These are phyloP conservation scores for Silurus aristotelis DNA, from an alignment of 2,797 vertebrate species.

Conservation along the genomic window DNA sequence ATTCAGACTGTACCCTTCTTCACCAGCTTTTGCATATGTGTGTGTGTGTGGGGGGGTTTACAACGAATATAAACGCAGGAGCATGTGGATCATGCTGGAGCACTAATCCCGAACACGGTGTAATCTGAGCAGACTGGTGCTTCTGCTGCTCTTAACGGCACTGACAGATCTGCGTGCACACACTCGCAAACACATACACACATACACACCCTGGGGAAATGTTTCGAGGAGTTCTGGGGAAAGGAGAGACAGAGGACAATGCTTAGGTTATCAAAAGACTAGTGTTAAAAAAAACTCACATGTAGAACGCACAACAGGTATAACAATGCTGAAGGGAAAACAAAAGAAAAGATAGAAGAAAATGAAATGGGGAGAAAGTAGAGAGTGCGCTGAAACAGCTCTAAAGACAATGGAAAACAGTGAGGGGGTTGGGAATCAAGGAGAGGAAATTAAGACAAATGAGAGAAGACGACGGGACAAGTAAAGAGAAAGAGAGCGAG, in stretches of 20 bases:
- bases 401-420: constrained; percentile 29
- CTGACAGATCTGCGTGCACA: constrained; percentile 57
- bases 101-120: constrained; percentile 72
- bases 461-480: constrained; percentile 49
- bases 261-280: background rate
- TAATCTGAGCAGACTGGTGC: constrained; percentile 71
- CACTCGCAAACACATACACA: constrained; percentile 33
- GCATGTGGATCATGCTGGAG: constrained; percentile 72
- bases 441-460: constrained; percentile 49
- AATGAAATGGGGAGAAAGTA: background rate
- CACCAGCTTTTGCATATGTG: constrained; percentile 2
- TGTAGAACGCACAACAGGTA: background rate
- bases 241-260: background rate
- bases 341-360: background rate
- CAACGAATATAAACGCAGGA: constrained; percentile 70
- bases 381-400: background rate
- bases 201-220: constrained; percentile 20
- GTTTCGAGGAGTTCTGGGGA: constrained; percentile 21
- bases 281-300: background rate
- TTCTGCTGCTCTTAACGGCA: constrained; percentile 56
- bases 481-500: constrained; percentile 49
- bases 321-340: background rate
- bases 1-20: constrained; percentile 11
- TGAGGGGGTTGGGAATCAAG: constrained; percentile 19
- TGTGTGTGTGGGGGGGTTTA: constrained; percentile 24